Evolutionary conservation across 1,140 invertebrate species (phyloP), one percentile per base, ranked within the genome.

Genomic region (Drosophila miranda): DNA sequence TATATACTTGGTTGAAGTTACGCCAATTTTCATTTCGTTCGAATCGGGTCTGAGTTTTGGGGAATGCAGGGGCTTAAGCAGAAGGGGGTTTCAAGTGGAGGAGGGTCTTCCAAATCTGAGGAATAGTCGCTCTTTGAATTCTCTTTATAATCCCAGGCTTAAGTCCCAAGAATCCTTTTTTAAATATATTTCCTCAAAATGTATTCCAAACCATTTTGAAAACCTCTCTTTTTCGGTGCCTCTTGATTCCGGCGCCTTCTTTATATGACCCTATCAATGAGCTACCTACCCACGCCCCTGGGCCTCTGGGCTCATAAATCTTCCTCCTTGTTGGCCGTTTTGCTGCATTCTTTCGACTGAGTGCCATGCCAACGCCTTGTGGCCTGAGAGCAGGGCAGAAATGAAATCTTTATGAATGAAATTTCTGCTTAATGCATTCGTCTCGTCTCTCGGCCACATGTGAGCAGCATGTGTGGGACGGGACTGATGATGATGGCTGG

Each of bases 321-420:
- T 56, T 45, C 46, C 38, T 46, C 28, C 59, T 19, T 26, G 14
- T 14, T 43, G 38, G 21, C 21, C 34, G 11, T 62, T 50, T 45
- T 56, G 34, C 43, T 60, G 50, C 50, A 68, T 43, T 48, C 53
- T 41, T 54, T 55, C 54, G 54, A 28, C 42, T 63, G n/a, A 55
- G 63, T 56, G 34, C 63, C 51, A 53, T 55, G 52, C 52, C 42
- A 61, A 51, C 56, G 71, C 53, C 78, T 77, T 81, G 78, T 63
- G 74, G 56, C 64, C 58, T 84, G 74, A 66, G 44, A 13, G 34
- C 50, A 28, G 46, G 41, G 62, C 62, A 44, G 59, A 70, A 64
- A 38, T 62, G 50, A 58, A 78, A 69, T 78, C 75, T 82, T 83
- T 78, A 83, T 83, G 79, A 83, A 83, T 83, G 80, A 83, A 82